Percentiles rank a stretch among this genome's conserved stretches.
Evolutionary conservation across 2,113 vertebrate species (phyloP).

Genomic region (Sturnus vulgaris): DNA sequence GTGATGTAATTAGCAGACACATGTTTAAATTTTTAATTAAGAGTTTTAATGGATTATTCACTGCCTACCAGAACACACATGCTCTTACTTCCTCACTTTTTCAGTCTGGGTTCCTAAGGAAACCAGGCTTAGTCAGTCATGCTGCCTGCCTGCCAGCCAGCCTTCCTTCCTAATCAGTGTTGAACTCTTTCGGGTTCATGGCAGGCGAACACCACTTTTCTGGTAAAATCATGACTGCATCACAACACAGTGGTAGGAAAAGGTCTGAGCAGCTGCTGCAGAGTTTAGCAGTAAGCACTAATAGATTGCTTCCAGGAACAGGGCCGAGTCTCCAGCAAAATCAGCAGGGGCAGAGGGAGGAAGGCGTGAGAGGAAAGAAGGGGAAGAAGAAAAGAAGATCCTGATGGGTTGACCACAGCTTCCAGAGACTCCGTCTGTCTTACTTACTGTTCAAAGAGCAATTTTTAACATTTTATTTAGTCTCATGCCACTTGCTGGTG

Average conservation of each 20-base stretch:
- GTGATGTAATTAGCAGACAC: conserved; percentile 65
- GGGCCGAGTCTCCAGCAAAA: background rate
- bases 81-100: conserved; percentile 37
- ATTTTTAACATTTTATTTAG: background rate
- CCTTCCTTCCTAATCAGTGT: conserved; percentile 16
- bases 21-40: conserved; percentile 67
- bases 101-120: conserved; percentile 60
- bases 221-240: conserved; percentile 14
- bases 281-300: background rate
- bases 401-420: background rate
- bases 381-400: background rate
- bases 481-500: background rate
- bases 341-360: background rate
- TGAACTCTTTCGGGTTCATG: background rate
- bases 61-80: conserved; percentile 54
- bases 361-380: background rate
- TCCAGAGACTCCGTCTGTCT: background rate
- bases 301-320: background rate
- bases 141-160: conserved; percentile 30
- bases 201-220: background rate
- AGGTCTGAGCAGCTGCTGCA: conserved; percentile 11
- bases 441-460: background rate
- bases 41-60: conserved; percentile 63
- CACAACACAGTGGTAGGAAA: background rate
- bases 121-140: conserved; percentile 42